Evolutionary conservation across 2,888 invertebrate genomes (phyloP), one percentile per base, ranked within the genome.

Genomic region (Napeogenes inachia): DNA sequence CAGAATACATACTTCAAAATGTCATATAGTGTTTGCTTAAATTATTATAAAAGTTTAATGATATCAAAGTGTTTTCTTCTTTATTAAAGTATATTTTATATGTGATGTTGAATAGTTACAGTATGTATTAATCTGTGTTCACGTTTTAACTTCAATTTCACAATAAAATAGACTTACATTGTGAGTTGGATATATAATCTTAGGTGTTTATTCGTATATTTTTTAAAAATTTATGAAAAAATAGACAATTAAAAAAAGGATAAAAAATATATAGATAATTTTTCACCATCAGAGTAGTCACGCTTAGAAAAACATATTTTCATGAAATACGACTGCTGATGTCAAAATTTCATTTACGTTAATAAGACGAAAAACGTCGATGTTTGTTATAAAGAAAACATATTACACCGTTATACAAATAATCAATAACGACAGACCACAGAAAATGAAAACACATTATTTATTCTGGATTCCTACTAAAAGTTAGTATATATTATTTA

Each of bases 341-440:
- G 42, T 45, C n/a, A 13, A 42, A 50, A 30, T 21, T 35, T 50
- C 53, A 42, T 42, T 10, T 10, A 2, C 10, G 35, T 46, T 54
- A 57, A 30, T 33, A 38, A 45, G 13, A 45, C 45, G 56, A 57
- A 35, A 56, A 33, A 4, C 46, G 46, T 56, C 35, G 3, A 60
- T 64, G 64, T 53, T 58, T 45, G 45, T 60, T 13, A 53, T 54
- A 46, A 46, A 60, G 46, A 30, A 57, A 58, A 50, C 45, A 3
- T 53, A 57, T 12, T 38, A 59, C 33, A 53, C 46, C 45, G 35
- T 62, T 2, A 55, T 55, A 13, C 38, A 53, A 13, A 30, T 58
- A 2, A 21, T 59, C 4, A 50, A 57, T 30, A 13, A 8, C 59
- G 42, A 33, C 30, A 64, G 50, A 45, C 61, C 32, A n/a, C 63